Conservation (phyloP, 30 jellyfish, hydroid and myxozoan species). For the Pseudorhiza aurosa region DNA sequence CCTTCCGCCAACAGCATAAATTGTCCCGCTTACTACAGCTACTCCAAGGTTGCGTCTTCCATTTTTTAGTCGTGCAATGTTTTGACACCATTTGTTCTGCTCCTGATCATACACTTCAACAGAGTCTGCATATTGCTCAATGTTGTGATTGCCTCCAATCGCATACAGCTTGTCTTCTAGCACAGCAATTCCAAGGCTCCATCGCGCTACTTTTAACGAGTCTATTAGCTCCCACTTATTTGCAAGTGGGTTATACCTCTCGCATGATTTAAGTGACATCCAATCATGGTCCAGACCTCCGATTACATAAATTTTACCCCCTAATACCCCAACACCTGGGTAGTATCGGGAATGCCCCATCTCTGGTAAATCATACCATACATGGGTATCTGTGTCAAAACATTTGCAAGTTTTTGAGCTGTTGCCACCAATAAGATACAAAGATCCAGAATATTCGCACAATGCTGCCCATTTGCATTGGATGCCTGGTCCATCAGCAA, state of each 20-base stretch:
- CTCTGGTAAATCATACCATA: slow-evolving; percentile 85
- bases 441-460: slow-evolving; percentile 74
- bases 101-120: slow-evolving; percentile 91
- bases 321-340: slow-evolving; percentile 96
- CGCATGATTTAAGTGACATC: slow-evolving; percentile 86
- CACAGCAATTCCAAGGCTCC: slow-evolving; percentile 98
- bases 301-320: slow-evolving; percentile 82
- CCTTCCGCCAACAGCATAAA: slow-evolving; percentile 97
- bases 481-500: slow-evolving; percentile 95
- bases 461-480: slow-evolving; percentile 98
- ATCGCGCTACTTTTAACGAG: slow-evolving; percentile 78
- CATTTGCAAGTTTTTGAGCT: slow-evolving; percentile 78
- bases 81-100: slow-evolving; percentile 71
- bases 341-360: slow-evolving; percentile 81
- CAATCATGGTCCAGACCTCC: slow-evolving; percentile 95
- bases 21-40: slow-evolving; percentile 89
- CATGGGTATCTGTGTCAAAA: slow-evolving; percentile 61
- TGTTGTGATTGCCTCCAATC: slow-evolving; percentile 96
- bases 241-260: slow-evolving; percentile 75
- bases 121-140: slow-evolving; percentile 90
- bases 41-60: slow-evolving; percentile 97
- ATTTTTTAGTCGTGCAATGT: slow-evolving; percentile 78
- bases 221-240: slow-evolving; percentile 81
- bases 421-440: slow-evolving; percentile 94
- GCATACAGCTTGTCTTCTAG: slow-evolving; percentile 76